Evolutionary conservation across 37 sponge, comb jelly and placozoan genomes (phyloP).

Genomic region (Petrosia ficiformis): DNA sequence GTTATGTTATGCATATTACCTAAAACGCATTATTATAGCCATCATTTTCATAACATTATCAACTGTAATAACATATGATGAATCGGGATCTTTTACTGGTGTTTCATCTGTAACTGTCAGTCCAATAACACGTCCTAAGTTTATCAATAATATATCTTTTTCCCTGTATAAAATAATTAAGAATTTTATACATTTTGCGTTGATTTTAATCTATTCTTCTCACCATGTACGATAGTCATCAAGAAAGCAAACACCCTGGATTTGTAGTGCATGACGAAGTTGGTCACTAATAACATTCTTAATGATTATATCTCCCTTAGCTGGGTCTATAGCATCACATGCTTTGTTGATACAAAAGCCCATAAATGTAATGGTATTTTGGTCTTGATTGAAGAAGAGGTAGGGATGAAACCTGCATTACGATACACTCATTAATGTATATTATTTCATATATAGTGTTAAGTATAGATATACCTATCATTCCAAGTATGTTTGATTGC

Average conservation of each 20-base stretch:
- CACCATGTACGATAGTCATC: conserved; percentile 45
- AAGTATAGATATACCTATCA: conserved; percentile 11
- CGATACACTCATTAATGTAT: no score
- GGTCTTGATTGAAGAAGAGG: conserved; percentile 91
- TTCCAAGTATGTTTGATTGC: not conserved
- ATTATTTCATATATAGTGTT: no score
- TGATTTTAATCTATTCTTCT: not conserved
- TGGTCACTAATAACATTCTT: conserved; percentile 37
- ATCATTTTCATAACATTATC: conserved; percentile 87
- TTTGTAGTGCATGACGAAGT: conserved; percentile 25
- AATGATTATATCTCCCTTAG: not conserved
- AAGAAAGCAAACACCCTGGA: conserved; percentile 27
- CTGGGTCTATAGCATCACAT: conserved; percentile 54
- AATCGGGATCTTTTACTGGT: conserved; percentile 63
- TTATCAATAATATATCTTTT: conserved; percentile 37
- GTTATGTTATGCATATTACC: no score
- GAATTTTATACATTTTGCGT: no score
- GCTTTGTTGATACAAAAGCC: conserved; percentile 60
- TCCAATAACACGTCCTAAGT: conserved; percentile 58
- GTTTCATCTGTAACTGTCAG: no score
- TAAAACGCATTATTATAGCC: conserved; percentile 93
- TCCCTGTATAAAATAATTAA: not conserved
- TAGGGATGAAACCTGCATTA: conserved; percentile 95
- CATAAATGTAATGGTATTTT: conserved; percentile 78
- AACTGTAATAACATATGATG: conserved; percentile 77